These are phyloP conservation scores for Lasioglossum leucozonium DNA, from an alignment of 2,888 invertebrate genomes.

Conservation along the genomic window DNA sequence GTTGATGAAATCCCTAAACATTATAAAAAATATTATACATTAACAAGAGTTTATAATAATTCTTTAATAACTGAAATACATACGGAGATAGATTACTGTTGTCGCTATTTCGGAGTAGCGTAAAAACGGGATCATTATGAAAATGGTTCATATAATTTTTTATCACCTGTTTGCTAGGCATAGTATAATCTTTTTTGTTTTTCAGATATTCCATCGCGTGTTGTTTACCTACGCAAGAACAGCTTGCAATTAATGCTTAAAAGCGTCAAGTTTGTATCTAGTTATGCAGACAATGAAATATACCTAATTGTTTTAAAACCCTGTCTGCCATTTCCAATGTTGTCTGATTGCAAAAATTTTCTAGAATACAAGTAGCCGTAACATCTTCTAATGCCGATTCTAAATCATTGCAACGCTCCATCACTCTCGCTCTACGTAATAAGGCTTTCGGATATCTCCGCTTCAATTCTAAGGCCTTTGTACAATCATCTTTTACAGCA, in stretches of 20 bases:
- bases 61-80: constrained; percentile 40
- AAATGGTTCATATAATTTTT: constrained; percentile 95
- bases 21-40: constrained; percentile 32
- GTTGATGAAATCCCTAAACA: constrained; percentile 88
- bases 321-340: constrained; percentile 94
- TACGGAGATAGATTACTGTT: constrained; percentile 60
- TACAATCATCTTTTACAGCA: constrained; percentile 94
- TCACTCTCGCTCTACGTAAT: constrained; percentile 92
- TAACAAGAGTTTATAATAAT: background rate
- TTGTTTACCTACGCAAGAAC: constrained; percentile 83
- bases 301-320: constrained; percentile 93
- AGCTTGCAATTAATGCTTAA: background rate
- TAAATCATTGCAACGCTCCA: constrained; percentile 92
- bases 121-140: constrained; percentile 92
- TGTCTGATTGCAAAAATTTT: constrained; percentile 93
- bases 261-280: background rate
- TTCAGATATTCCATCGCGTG: constrained; percentile 92
- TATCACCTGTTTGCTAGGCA: constrained; percentile 95
- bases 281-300: constrained; percentile 29
- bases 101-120: constrained; percentile 83
- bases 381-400: constrained; percentile 95
- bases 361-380: constrained; percentile 96
- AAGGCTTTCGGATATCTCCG: constrained; percentile 95
- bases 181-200: constrained; percentile 88
- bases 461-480: constrained; percentile 93